Evolutionary conservation across 2,797 vertebrate genomes (phyloP).

Genomic region (Darevskia nairensis): DNA sequence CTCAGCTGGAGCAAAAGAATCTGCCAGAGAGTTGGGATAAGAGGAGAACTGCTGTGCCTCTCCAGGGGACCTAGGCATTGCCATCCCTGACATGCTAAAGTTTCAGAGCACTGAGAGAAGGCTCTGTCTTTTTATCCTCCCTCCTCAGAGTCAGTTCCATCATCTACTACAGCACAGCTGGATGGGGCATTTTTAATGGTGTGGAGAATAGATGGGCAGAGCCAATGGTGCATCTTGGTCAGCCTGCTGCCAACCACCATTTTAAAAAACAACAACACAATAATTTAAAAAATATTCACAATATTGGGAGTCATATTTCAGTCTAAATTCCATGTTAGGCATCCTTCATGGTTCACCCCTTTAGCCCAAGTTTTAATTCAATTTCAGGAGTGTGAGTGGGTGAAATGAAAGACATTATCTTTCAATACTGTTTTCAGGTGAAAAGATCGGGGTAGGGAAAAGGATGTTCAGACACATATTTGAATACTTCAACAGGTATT

Average conservation of each 20-base stretch:
- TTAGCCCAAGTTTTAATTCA: constrained; percentile 2
- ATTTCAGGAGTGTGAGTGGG: neutral
- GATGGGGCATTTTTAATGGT: neutral
- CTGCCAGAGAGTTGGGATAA: constrained; percentile 52
- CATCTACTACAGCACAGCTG: neutral
- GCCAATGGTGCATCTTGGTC: neutral
- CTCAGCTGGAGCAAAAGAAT: constrained; percentile 62
- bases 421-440: neutral
- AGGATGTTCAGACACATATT: neutral
- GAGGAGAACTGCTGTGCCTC: constrained; percentile 46
- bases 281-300: neutral
- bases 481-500: neutral
- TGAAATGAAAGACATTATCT: neutral
- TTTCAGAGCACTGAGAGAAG: neutral
- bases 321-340: neutral
- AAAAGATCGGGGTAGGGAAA: neutral
- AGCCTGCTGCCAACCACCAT: neutral
- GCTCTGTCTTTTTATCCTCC: neutral
- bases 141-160: neutral
- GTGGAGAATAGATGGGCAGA: neutral
- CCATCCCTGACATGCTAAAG: constrained; percentile 44
- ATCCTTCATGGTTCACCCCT: neutral
- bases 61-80: constrained; percentile 61
- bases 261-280: neutral
- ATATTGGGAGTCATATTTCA: neutral